A percentile compares a stretch with the other conserved stretches of the same genome.
Evolutionary conservation across 2,797 vertebrate genomes (phyloP).

Genomic region (Adelosebastes latens): DNA sequence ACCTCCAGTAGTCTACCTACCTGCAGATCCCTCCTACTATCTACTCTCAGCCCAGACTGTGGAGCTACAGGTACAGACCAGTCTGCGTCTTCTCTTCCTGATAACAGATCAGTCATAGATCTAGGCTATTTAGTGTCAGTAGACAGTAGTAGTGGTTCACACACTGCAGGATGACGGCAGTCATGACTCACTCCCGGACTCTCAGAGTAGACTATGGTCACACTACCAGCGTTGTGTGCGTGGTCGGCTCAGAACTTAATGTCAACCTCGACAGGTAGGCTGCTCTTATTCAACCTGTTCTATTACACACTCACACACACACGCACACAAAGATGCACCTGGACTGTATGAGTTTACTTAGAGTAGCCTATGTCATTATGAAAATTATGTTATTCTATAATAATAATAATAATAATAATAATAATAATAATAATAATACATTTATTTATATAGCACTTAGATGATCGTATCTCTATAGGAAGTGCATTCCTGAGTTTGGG

Average conservation of each 20-base stretch:
- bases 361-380: too few relatives aligned
- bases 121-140: neutral
- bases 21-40: neutral
- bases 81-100: neutral
- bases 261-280: constrained; percentile 85
- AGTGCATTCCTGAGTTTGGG: too few relatives aligned
- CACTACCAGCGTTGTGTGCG: constrained; percentile 78
- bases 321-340: neutral
- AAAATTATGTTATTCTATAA: neutral
- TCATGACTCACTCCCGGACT: constrained; percentile 81
- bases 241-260: constrained; percentile 83
- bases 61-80: neutral
- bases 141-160: neutral
- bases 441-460: too few relatives aligned
- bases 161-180: neutral
- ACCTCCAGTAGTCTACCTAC: neutral
- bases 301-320: too few relatives aligned
- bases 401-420: too few relatives aligned
- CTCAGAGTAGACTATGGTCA: constrained; percentile 84
- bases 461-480: too few relatives aligned
- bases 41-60: neutral
- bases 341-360: neutral
- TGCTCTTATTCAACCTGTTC: neutral
- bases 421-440: too few relatives aligned
- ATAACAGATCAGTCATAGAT: neutral